These are phyloP conservation scores for Tetragnatha versicolor DNA, from an alignment of 1,140 invertebrate species.

Conservation along the genomic window DNA sequence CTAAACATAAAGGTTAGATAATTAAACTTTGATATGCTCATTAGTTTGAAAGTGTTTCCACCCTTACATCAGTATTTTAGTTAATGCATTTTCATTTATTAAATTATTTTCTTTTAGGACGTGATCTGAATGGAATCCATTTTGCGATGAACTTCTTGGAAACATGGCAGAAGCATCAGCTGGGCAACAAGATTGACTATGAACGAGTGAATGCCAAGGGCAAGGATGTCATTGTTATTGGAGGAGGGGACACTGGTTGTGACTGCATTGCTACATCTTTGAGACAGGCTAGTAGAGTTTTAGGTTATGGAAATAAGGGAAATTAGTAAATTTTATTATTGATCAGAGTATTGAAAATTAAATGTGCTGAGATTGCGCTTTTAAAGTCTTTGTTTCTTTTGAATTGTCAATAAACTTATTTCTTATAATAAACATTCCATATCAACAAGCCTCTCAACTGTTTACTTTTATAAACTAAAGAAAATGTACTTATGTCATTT, in stretches of 20 bases:
- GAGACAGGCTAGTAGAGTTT: too few relatives aligned
- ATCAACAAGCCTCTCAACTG: too few relatives aligned
- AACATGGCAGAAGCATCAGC: constrained; percentile 95
- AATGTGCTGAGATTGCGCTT: too few relatives aligned
- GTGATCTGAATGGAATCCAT: constrained; percentile 88
- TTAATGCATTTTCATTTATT: neutral
- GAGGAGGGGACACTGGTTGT: constrained; percentile 98
- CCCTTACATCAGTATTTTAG: neutral
- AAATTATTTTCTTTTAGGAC: constrained; percentile 72
- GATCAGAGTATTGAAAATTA: too few relatives aligned
- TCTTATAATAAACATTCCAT: too few relatives aligned
- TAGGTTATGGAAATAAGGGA: too few relatives aligned
- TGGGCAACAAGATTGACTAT: constrained; percentile 72
- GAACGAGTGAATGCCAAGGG: constrained; percentile 81
- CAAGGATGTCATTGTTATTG: constrained; percentile 96
- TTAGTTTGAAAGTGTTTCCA: neutral
- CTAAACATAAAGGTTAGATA: too few relatives aligned
- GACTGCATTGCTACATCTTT: constrained; percentile 99
- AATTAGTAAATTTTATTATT: too few relatives aligned
- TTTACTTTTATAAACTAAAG: too few relatives aligned
- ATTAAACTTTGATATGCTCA: neutral
- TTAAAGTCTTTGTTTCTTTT: too few relatives aligned
- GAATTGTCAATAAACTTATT: too few relatives aligned
- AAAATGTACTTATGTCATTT: too few relatives aligned
- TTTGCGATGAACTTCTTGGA: constrained; percentile 98